Conservation (phyloP, 1,140 invertebrate genomes). For the Lethocerus indicus region DNA sequence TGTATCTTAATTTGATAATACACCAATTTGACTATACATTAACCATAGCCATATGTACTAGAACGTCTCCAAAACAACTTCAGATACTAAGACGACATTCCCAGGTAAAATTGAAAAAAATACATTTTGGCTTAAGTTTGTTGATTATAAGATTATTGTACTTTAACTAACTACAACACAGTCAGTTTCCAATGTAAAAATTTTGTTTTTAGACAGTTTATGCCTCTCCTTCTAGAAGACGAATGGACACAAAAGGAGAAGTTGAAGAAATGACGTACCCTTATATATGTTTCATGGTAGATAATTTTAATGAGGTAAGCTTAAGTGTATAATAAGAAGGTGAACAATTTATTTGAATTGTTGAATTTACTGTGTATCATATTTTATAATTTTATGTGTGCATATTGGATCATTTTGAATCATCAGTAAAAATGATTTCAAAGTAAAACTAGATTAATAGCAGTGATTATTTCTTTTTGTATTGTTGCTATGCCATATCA, state of each 20-base stretch:
- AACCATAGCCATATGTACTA: slow-evolving; percentile 91
- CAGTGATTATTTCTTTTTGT: too few relatives aligned
- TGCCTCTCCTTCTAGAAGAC: slow-evolving; percentile 83
- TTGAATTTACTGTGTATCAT: too few relatives aligned
- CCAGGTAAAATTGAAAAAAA: slow-evolving; percentile 33
- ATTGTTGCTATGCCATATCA: too few relatives aligned
- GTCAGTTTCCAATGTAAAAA: background rate
- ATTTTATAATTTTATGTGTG: too few relatives aligned
- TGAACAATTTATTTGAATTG: too few relatives aligned
- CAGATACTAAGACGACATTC: slow-evolving; percentile 87
- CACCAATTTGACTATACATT: slow-evolving; percentile 97
- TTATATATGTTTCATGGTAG: slow-evolving; percentile 96
- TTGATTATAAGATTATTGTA: background rate
- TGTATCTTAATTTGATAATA: slow-evolving; percentile 95
- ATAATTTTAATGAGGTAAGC: slow-evolving; percentile 98
- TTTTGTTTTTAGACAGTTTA: slow-evolving; percentile 54
- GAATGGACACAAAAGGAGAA: slow-evolving; percentile 97
- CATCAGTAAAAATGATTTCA: too few relatives aligned
- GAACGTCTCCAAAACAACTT: slow-evolving; percentile 91
- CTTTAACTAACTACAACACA: background rate
- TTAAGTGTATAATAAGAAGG: too few relatives aligned
- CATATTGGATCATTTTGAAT: too few relatives aligned
- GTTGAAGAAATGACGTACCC: slow-evolving; percentile 97
- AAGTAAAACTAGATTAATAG: too few relatives aligned
- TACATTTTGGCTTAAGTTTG: background rate